A percentile compares a stretch with the other conserved stretches of the same genome.
These are phyloP conservation scores for Monarcha castaneiventris DNA, from an alignment of 2,113 vertebrate species.

Conservation along the genomic window DNA sequence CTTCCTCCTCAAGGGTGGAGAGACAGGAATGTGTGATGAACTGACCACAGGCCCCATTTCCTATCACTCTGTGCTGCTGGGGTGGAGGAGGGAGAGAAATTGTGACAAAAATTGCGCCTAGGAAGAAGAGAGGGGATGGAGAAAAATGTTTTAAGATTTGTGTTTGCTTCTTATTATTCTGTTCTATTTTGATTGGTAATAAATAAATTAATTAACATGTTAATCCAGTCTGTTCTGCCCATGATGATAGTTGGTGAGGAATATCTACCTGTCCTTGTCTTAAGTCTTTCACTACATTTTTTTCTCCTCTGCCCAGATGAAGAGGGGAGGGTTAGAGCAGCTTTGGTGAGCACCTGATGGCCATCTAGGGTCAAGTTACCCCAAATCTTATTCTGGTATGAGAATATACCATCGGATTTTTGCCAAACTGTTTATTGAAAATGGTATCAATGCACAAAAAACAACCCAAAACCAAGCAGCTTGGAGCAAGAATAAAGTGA, in stretches of 20 bases:
- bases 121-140: accelerated
- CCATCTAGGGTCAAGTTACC: not conserved
- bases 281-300: not conserved
- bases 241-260: not conserved
- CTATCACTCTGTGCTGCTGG: not conserved
- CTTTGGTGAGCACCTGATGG: not conserved
- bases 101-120: not conserved
- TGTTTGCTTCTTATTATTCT: not conserved
- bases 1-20: no score
- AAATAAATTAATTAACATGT: not conserved
- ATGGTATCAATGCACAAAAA: not conserved
- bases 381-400: not conserved
- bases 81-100: not conserved
- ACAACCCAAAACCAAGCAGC: no score
- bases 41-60: not conserved
- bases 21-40: not conserved
- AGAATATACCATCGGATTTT: not conserved
- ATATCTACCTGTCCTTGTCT: not conserved
- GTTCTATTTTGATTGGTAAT: not conserved
- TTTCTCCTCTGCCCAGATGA: not conserved
- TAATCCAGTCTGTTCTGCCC: not conserved
- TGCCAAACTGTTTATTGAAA: not conserved
- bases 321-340: not conserved
- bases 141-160: not conserved
- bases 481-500: not conserved